Evolutionary conservation across 2,888 invertebrate species (phyloP).

Genomic region (Spisula solida): DNA sequence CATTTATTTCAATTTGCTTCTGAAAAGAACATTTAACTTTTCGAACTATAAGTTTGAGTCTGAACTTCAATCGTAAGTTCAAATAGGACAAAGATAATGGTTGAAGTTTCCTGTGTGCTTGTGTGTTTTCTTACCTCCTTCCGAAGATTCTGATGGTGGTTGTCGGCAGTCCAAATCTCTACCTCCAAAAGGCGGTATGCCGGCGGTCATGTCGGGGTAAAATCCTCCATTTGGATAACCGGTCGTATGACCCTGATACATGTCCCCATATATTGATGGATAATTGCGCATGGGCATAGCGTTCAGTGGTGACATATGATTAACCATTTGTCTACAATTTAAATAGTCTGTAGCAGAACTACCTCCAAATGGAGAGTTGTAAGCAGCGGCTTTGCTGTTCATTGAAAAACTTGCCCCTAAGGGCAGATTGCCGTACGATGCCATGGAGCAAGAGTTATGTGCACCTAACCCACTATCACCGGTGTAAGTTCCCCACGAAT

Average conservation of each 20-base stretch:
- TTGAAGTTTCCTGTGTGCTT: background rate
- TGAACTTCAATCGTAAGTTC: too few species aligned
- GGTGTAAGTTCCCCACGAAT: conserved; percentile 83
- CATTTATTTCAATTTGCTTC: too few species aligned
- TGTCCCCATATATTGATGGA: conserved; percentile 83
- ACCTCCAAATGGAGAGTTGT: conserved; percentile 80
- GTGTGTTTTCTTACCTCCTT: conserved; percentile 75
- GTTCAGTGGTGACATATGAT: conserved; percentile 82
- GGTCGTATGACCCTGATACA: conserved; percentile 83
- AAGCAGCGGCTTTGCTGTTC: conserved; percentile 82
- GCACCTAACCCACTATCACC: conserved; percentile 78
- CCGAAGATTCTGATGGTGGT: conserved; percentile 81
- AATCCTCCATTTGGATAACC: conserved; percentile 84
- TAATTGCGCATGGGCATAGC: conserved; percentile 83
- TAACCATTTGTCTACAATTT: conserved; percentile 84
- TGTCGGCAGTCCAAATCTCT: conserved; percentile 83
- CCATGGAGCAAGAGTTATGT: conserved; percentile 84
- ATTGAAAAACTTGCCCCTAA: conserved; percentile 82
- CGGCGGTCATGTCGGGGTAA: conserved; percentile 84
- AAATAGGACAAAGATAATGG: too few species aligned
- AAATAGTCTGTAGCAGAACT: conserved; percentile 80
- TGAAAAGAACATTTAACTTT: too few species aligned
- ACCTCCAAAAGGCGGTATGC: conserved; percentile 82
- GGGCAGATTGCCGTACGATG: conserved; percentile 83
- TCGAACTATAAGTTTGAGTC: too few species aligned